Conservation (phyloP, 2,888 invertebrate species). For the Pseudanteris insignis region DNA sequence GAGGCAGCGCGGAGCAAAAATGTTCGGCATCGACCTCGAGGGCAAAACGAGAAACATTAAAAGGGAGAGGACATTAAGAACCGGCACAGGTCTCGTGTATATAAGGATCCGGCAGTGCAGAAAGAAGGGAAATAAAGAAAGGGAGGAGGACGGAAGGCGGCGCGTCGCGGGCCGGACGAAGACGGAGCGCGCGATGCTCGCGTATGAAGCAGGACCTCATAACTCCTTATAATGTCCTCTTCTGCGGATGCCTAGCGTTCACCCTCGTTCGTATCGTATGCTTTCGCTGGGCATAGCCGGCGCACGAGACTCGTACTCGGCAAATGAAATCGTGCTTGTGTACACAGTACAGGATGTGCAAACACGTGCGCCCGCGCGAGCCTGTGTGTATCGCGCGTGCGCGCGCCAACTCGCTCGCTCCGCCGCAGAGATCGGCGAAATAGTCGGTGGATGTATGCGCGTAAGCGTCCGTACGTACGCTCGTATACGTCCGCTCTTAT, state of each 20-base stretch:
- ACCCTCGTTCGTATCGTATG: conserved; percentile 60
- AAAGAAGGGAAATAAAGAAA: conserved; percentile 49
- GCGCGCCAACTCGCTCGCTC: no score
- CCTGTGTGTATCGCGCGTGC: no score
- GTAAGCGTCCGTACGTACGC: conserved; percentile 30
- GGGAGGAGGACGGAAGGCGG: conserved; percentile 44
- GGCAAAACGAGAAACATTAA: conserved; percentile 63
- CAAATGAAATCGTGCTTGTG: conserved; percentile 43
- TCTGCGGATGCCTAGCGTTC: conserved; percentile 64
- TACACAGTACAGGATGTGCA: conserved; percentile 35
- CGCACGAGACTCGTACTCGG: conserved; percentile 46
- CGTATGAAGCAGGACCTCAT: conserved; percentile 66
- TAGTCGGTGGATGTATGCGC: conserved; percentile 31
- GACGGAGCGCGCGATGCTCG: conserved; percentile 59
- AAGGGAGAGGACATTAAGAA: conserved; percentile 65
- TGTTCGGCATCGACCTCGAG: conserved; percentile 63
- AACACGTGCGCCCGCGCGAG: conserved; percentile 19
- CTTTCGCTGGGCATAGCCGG: conserved; percentile 47
- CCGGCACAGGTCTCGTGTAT: conserved; percentile 64
- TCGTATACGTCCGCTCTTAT: conserved; percentile 48
- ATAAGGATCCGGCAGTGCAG: conserved; percentile 55
- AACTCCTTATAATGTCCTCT: conserved; percentile 66
- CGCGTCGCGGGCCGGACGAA: conserved; percentile 42
- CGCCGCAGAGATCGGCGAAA: no score
- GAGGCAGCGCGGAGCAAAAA: conserved; percentile 61